These are phyloP conservation scores for Drosophila bunnanda DNA, from an alignment of 2,888 invertebrate genomes.

Conservation along the genomic window DNA sequence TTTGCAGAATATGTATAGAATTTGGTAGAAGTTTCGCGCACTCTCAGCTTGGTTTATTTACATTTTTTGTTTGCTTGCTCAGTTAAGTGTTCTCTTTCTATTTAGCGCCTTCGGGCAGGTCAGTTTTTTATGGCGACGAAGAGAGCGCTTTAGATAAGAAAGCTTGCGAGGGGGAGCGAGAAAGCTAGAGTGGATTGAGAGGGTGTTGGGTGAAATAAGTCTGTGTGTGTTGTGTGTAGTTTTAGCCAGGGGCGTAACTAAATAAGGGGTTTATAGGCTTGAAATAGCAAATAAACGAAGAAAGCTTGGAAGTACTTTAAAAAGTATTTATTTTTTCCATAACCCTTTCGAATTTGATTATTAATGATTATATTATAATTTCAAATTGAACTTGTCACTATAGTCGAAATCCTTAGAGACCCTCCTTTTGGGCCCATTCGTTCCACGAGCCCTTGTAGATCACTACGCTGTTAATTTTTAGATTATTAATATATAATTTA, in stretches of 20 bases:
- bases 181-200: neutral
- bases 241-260: constrained; percentile 1
- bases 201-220: neutral
- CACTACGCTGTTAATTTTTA: constrained; percentile 39
- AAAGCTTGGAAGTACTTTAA: neutral
- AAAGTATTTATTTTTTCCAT: constrained; percentile 2
- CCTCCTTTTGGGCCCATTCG: constrained; percentile 67
- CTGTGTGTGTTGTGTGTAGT: neutral
- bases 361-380: neutral
- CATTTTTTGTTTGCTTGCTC: constrained; percentile 4
- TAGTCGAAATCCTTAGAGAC: constrained; percentile 15
- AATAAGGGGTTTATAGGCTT: neutral
- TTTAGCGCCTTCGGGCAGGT: constrained; percentile 34
- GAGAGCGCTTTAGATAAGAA: neutral
- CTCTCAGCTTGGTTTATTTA: constrained; percentile 18
- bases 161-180: neutral
- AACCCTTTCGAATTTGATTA: neutral
- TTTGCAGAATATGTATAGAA: constrained; percentile 2
- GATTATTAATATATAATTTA: neutral
- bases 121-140: constrained; percentile 32
- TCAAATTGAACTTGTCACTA: neutral
- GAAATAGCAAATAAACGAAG: neutral
- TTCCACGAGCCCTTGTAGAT: constrained; percentile 68
- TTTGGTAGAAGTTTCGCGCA: constrained; percentile 23
- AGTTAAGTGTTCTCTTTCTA: neutral